These are phyloP conservation scores for Misgurnus mizolepis DNA, from an alignment of 2,113 vertebrate species.

Conservation along the genomic window DNA sequence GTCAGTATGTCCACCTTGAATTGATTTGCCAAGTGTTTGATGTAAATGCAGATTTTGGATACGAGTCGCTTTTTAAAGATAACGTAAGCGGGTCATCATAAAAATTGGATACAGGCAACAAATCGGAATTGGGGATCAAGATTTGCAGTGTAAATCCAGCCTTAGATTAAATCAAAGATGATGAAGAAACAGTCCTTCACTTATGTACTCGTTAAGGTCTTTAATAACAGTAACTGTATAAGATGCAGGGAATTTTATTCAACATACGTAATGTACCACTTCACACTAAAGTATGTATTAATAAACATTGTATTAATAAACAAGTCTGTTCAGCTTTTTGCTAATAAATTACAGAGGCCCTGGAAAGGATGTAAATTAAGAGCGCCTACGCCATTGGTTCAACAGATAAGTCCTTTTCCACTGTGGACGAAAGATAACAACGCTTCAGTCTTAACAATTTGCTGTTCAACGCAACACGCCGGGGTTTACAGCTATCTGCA, in stretches of 20 bases:
- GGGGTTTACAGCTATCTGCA: conserved; percentile 40
- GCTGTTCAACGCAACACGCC: not conserved
- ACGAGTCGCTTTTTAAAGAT: too few relatives aligned
- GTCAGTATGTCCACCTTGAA: too few relatives aligned
- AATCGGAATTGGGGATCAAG: too few relatives aligned
- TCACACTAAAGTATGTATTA: not conserved
- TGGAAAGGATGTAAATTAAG: conserved; percentile 38
- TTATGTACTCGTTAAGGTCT: not conserved
- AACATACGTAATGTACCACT: not conserved
- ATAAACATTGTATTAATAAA: not conserved
- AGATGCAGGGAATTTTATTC: not conserved
- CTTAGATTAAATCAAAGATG: too few relatives aligned
- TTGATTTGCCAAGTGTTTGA: too few relatives aligned
- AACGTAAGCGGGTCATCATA: too few relatives aligned
- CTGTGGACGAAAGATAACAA: conserved; percentile 39
- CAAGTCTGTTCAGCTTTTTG: not conserved
- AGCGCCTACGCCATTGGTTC: conserved; percentile 32
- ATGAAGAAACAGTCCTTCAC: too few relatives aligned
- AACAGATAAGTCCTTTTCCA: not conserved
- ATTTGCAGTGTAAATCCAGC: too few relatives aligned
- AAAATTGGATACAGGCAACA: too few relatives aligned
- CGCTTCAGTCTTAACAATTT: not conserved
- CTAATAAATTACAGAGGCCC: conserved; percentile 34
- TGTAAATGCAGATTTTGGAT: too few relatives aligned
- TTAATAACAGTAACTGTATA: not conserved